Conservation (phyloP, 2,113 vertebrate species). For the Spea bombifrons region DNA sequence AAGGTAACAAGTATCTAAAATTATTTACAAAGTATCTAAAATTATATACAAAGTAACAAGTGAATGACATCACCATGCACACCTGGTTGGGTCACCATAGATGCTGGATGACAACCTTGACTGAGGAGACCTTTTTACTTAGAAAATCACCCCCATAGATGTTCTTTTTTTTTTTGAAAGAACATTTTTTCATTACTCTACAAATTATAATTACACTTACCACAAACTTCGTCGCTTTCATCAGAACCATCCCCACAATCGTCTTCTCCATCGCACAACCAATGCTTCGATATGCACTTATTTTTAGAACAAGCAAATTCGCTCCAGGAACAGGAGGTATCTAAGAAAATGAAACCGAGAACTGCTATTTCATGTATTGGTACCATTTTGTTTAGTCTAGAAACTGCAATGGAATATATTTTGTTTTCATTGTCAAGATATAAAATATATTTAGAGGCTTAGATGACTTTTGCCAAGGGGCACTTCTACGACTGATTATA, state of each 20-base stretch:
- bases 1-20: too few species aligned
- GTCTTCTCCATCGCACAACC: conserved; percentile 93
- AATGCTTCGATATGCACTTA: conserved; percentile 94
- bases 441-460: too few species aligned
- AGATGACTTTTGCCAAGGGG: too few species aligned
- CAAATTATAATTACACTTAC: conserved; percentile 60
- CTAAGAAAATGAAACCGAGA: conserved; percentile 55
- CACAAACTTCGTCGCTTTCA: conserved; percentile 85
- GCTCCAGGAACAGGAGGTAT: conserved; percentile 94
- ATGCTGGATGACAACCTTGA: too few species aligned
- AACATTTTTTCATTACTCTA: not conserved
- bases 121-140: too few species aligned
- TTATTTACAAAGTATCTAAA: too few species aligned
- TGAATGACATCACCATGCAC: too few species aligned
- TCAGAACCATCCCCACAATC: conserved; percentile 91
- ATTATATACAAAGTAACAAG: too few species aligned
- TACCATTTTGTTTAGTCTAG: not conserved
- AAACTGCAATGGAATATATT: not conserved
- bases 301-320: conserved; percentile 93
- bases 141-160: too few species aligned
- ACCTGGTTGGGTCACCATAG: too few species aligned
- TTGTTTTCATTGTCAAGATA: not conserved
- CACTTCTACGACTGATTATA: too few species aligned
- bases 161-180: too few species aligned
- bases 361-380: not conserved